phyloP scores from a whole-genome alignment of 2,113 vertebrate species.

The Tychaedon coryphoeus region DNA sequence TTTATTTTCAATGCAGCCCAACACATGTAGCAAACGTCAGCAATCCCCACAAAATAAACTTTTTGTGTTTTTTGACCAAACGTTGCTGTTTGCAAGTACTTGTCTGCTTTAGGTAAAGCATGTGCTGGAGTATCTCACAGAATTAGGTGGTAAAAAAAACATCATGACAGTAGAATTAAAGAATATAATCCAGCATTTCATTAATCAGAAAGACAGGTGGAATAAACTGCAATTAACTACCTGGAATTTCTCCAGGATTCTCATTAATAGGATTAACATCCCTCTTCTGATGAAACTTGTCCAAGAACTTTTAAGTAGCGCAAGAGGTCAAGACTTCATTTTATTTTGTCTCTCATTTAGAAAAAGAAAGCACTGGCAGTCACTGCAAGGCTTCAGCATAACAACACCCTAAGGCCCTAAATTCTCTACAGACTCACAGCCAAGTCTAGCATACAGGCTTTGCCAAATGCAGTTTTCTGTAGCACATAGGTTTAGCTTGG shows the following conservation, averaged over 20 bases:
- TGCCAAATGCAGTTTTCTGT: background rate
- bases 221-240: background rate
- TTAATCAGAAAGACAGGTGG: background rate
- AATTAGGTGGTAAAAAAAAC: background rate
- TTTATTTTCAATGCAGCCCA: background rate
- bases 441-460: background rate
- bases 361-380: background rate
- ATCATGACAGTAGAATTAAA: background rate
- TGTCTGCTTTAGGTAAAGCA: background rate
- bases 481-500: background rate
- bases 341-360: background rate
- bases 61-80: background rate
- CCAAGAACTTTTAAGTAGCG: background rate
- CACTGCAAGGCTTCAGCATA: background rate
- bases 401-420: background rate
- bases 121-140: background rate
- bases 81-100: background rate
- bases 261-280: conserved; percentile 14
- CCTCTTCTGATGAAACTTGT: background rate
- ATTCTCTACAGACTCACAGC: background rate
- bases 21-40: background rate
- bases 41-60: background rate
- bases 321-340: background rate
- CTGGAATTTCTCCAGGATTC: background rate
- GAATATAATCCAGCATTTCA: background rate